A percentile compares a stretch with the other conserved stretches of the same genome.
Evolutionary conservation across 2,888 invertebrate genomes (phyloP).

Genomic region (Stenurella melanura): DNA sequence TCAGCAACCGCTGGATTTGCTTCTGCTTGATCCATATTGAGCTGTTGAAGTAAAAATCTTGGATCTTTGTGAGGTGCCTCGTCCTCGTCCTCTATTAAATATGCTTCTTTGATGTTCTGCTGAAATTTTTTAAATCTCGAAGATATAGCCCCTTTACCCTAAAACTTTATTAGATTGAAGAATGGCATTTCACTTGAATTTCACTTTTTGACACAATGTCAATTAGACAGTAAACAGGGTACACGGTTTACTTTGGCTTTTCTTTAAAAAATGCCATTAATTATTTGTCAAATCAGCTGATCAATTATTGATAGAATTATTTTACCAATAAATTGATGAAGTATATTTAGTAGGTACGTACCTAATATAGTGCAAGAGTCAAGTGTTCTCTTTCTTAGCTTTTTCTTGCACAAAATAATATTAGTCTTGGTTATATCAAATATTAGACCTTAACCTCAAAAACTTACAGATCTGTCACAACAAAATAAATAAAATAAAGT

Average conservation of each 20-base stretch:
- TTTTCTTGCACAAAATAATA: no score
- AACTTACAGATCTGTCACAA: no score
- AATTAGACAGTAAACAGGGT: not conserved
- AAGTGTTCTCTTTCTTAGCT: no score
- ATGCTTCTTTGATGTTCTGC: constrained; percentile 39
- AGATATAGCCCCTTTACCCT: constrained; percentile 37
- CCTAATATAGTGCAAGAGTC: no score
- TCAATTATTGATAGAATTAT: no score
- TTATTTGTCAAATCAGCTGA: not conserved
- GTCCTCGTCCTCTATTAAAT: constrained; percentile 49
- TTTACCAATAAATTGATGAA: no score
- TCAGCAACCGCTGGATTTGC: constrained; percentile 31
- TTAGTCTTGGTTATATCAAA: no score
- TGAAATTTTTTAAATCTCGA: constrained; percentile 47
- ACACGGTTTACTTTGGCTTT: constrained; percentile 19
- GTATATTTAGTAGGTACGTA: no score
- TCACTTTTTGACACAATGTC: constrained; percentile 37
- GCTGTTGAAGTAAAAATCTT: constrained; percentile 49
- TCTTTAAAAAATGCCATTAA: constrained; percentile 4
- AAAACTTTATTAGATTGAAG: constrained; percentile 44
- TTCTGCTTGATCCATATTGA: constrained; percentile 46
- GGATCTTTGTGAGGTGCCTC: constrained; percentile 53
- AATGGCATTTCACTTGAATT: constrained; percentile 42
- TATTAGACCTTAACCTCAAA: no score
- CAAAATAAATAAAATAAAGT: no score